Evolutionary conservation across 2,888 invertebrate genomes (phyloP).

Genomic region (Caenorhabditis sp.): DNA sequence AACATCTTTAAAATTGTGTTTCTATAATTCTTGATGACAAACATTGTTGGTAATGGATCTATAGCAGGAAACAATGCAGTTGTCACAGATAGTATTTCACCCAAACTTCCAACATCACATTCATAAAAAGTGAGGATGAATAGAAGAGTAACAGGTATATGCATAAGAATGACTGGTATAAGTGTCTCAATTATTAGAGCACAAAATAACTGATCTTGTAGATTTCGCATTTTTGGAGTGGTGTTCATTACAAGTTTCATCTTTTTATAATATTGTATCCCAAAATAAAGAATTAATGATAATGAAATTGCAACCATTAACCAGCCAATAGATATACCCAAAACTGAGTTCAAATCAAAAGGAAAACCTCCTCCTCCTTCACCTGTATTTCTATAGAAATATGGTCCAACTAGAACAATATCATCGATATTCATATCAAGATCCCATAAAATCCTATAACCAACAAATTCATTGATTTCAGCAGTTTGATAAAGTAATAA

Average conservation of each 20-base stretch:
- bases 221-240: constrained; percentile 1
- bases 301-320: constrained; percentile 12
- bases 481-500: constrained; percentile 6
- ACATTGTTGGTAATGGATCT: constrained; percentile 18
- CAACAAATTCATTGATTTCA: constrained; percentile 10
- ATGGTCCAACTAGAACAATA: constrained; percentile 5
- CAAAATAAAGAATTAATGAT: constrained; percentile 5
- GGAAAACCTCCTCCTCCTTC: constrained; percentile 5
- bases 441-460: not conserved
- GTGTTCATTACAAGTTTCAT: not conserved
- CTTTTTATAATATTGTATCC: constrained; percentile 10
- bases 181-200: constrained; percentile 20
- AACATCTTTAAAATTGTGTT: constrained; percentile 1
- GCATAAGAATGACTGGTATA: constrained; percentile 27
- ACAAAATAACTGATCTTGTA: constrained; percentile 25
- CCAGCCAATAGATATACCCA: constrained; percentile 3
- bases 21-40: constrained; percentile 18
- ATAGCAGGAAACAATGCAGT: constrained; percentile 20
- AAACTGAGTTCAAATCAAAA: constrained; percentile 9
- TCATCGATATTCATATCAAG: constrained; percentile 18
- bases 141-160: constrained; percentile 15
- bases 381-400: constrained; percentile 5
- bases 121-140: constrained; percentile 13
- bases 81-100: constrained; percentile 12
- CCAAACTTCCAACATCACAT: constrained; percentile 6